These are phyloP conservation scores for Sciurus niger DNA, from an alignment of 2,113 vertebrate genomes.

Conservation along the genomic window DNA sequence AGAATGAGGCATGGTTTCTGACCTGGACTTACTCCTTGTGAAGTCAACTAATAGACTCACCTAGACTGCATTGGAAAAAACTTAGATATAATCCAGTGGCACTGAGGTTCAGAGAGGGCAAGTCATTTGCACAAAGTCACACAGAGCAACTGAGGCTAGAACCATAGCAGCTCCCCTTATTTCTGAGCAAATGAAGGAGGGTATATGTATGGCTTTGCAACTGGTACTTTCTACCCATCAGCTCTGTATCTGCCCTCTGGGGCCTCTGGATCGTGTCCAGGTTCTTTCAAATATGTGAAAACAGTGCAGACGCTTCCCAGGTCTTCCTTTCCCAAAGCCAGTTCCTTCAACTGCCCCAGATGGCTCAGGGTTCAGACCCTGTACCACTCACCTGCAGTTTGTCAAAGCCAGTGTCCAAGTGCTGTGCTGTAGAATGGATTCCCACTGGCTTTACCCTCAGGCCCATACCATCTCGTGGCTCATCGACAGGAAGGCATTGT, in stretches of 20 bases:
- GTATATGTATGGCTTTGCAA: background rate
- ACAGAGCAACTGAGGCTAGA: background rate
- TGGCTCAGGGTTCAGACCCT: background rate
- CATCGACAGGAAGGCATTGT: too few relatives aligned
- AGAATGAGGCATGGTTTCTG: background rate
- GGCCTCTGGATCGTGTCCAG: background rate
- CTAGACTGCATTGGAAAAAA: background rate
- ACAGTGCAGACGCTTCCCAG: background rate
- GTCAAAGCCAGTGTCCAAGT: background rate
- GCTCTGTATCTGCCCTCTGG: background rate
- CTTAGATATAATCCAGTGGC: background rate
- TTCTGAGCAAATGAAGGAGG: background rate
- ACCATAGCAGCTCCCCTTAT: background rate
- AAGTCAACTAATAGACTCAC: background rate
- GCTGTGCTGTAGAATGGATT: background rate
- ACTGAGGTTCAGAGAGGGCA: background rate
- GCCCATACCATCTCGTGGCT: background rate
- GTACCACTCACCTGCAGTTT: background rate
- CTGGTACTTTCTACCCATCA: background rate
- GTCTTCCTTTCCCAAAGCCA: background rate
- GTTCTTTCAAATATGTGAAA: background rate
- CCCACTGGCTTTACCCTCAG: background rate
- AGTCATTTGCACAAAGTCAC: background rate
- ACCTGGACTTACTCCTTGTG: background rate
- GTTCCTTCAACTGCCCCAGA: background rate